Conservation (phyloP, 2,888 invertebrate species). For the Melipona beecheii region DNA sequence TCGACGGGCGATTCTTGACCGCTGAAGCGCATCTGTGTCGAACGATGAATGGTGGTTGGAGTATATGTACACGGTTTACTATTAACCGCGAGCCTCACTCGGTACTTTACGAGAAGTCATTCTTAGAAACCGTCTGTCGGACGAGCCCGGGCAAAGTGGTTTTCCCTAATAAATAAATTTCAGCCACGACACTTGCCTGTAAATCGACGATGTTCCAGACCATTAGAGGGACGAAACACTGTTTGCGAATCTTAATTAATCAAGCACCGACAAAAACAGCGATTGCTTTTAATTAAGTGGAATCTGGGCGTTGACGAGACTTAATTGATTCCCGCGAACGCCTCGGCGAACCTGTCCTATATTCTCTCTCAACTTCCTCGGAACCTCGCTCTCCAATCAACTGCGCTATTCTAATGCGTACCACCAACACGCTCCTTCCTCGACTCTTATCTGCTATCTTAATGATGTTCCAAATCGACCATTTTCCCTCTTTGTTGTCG, state of each 20-base stretch:
- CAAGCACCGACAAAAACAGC: conserved; percentile 13
- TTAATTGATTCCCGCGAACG: conserved; percentile 35
- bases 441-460: background rate
- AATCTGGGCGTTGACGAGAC: conserved; percentile 25
- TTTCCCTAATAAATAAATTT: background rate
- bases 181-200: background rate
- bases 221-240: background rate
- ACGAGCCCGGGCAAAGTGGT: background rate
- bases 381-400: conserved; percentile 2
- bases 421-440: background rate
- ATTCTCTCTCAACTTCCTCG: conserved; percentile 2
- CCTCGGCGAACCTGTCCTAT: conserved; percentile 1
- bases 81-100: conserved; percentile 22
- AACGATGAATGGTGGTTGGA: conserved; percentile 39
- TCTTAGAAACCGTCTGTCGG: background rate
- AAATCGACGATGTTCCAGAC: background rate
- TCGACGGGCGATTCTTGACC: conserved; percentile 19
- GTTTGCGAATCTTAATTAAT: conserved; percentile 31
- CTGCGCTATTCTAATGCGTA: background rate
- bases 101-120: conserved; percentile 31
- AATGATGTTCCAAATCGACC: background rate
- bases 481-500: background rate
- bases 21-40: conserved; percentile 43
- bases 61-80: conserved; percentile 10
- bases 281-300: conserved; percentile 23